Conservation (phyloP, 1,140 invertebrate genomes). For the Neodiprion pinetum region DNA sequence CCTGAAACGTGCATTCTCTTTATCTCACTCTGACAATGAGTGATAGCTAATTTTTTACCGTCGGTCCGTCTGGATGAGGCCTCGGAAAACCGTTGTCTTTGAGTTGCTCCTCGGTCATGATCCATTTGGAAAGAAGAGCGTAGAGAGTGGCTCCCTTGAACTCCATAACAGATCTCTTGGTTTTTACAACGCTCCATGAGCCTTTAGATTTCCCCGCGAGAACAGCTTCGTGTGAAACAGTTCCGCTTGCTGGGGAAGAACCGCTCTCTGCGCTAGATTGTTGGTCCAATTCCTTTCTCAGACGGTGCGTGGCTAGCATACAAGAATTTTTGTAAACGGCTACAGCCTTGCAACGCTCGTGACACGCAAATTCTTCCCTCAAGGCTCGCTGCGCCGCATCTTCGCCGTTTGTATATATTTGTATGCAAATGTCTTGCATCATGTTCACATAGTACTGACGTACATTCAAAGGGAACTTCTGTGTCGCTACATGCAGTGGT, state of each 20-base stretch:
- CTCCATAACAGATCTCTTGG: conserved; percentile 56
- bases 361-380: conserved; percentile 79
- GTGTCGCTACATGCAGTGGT: conserved; percentile 74
- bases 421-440: conserved; percentile 86
- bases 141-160: conserved; percentile 59
- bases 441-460: conserved; percentile 85
- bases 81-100: conserved; percentile 85
- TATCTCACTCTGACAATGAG: too few relatives aligned
- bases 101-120: conserved; percentile 80
- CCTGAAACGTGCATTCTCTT: too few relatives aligned
- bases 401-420: conserved; percentile 73
- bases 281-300: conserved; percentile 71
- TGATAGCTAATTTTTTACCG: conserved; percentile 31
- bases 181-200: conserved; percentile 76
- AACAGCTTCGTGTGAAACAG: conserved; percentile 70
- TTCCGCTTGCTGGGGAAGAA: conserved; percentile 43
- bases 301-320: conserved; percentile 78
- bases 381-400: conserved; percentile 71
- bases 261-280: conserved; percentile 55
- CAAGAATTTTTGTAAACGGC: conserved; percentile 86
- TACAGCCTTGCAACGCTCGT: conserved; percentile 78
- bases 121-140: conserved; percentile 60
- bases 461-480: conserved; percentile 84
- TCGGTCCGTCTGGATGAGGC: conserved; percentile 64
- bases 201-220: conserved; percentile 70